Evolutionary conservation across 1,140 invertebrate species (phyloP).

Genomic region (Eciton burchellii): DNA sequence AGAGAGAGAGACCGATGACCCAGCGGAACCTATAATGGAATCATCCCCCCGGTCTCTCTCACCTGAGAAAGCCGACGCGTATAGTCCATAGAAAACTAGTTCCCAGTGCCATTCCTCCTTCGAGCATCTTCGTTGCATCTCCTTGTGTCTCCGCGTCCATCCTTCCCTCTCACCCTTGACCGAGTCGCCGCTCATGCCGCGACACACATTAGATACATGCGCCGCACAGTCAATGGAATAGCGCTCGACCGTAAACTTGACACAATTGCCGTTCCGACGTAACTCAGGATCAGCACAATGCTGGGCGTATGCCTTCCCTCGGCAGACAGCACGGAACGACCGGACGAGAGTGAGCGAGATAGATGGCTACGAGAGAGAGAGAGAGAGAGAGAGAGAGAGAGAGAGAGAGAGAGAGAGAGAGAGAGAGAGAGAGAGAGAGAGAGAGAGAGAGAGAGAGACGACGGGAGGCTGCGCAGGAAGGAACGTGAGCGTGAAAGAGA

Average conservation of each 20-base stretch:
- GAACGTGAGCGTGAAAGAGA: slow-evolving; percentile 27
- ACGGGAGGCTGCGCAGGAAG: slow-evolving; percentile 3
- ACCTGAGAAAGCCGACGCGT: slow-evolving; percentile 56
- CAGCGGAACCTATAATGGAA: slow-evolving; percentile 71
- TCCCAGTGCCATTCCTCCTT: slow-evolving; percentile 71
- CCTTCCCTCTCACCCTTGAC: background rate
- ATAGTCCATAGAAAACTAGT: slow-evolving; percentile 73
- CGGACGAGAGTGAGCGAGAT: slow-evolving; percentile 25
- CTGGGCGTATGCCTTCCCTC: slow-evolving; percentile 1
- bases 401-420: slow-evolving; percentile 52
- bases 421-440: background rate
- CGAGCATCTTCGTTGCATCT: slow-evolving; percentile 60
- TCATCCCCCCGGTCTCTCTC: slow-evolving; percentile 65
- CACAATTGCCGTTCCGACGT: slow-evolving; percentile 71
- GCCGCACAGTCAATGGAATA: slow-evolving; percentile 68
- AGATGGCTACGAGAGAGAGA: slow-evolving; percentile 45
- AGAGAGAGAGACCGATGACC: slow-evolving; percentile 29
- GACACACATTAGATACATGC: slow-evolving; percentile 56
- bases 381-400: slow-evolving; percentile 5
- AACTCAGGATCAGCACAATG: slow-evolving; percentile 73
- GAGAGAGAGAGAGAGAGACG: background rate
- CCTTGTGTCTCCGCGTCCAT: background rate
- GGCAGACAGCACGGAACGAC: slow-evolving; percentile 12
- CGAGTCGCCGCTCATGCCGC: slow-evolving; percentile 20
- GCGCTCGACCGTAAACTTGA: slow-evolving; percentile 74